Base-by-base conservation (phyloP, 1,140 invertebrate species). In the Papilio glaucus region DNA sequence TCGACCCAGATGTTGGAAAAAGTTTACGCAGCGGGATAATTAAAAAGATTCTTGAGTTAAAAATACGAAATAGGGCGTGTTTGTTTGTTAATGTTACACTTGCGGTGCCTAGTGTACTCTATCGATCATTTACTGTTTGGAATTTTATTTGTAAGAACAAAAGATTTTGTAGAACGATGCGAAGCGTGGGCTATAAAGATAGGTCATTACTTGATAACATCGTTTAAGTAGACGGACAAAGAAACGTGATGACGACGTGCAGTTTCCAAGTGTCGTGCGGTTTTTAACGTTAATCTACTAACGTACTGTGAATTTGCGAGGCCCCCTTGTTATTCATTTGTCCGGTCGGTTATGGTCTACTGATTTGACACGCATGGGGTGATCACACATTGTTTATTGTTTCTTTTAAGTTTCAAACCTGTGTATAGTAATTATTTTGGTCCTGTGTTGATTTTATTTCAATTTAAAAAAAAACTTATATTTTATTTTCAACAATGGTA, bases 1-100 rank as follows among this genome's bases (percentile, higher is more conserved):
- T 86, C 81, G 87, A 83, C 83, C 87, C 77, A 78, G 85, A 53
- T 89, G 83, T 83, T 81, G 87, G 78, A 79, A 71, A 71, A 77
- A 63, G 82, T 82, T 85, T 85, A 83, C 78, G 72, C 73, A 79
- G 79, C 72, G 77, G 77, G 77, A 78, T 85, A 87, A 89, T 87
- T 86, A 85, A 86, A 81, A 80, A 75, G 72, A 68, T 81, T 77
- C 65, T 37, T 69, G 24, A 45, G 45, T 42, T 76, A 78, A 80
- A 75, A 73, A 78, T 77, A 77, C 45, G 57, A 26, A 8, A 74
- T 60, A 63, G 29, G 39, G 61, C 61, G 33, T 63, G 61, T 38
- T 53, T 49, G 45, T 49, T 53, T 38, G 37, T 37, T 63, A 63
- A 37, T 39, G 61, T 38, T 63, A 53, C 49, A 24, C 60, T 61